phyloP scores from a whole-genome alignment of 2,113 vertebrate species.

The Callionymus lyra region DNA sequence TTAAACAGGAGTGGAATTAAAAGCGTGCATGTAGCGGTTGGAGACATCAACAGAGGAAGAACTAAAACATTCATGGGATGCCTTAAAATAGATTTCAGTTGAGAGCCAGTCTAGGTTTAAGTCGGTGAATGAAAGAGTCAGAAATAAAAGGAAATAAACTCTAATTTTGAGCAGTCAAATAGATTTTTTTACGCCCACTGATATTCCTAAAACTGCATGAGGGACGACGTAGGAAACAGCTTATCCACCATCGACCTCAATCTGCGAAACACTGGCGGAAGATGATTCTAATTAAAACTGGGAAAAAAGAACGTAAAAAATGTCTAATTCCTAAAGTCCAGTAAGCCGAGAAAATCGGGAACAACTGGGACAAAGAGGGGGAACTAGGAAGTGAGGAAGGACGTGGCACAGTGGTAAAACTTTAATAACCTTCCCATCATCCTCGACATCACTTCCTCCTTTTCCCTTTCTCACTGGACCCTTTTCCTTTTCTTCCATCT shows the following conservation, averaged over 20 bases:
- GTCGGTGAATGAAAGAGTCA: too few species aligned
- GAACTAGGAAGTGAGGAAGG: conserved; percentile 5
- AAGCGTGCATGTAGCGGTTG: conserved; percentile 7
- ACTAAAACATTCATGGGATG: conserved; percentile 3
- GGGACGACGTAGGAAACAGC: neutral
- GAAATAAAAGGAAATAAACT: too few species aligned
- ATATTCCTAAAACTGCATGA: neutral
- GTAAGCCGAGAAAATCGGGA: too few species aligned
- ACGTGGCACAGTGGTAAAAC: conserved; percentile 39
- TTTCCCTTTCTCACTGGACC: conserved; percentile 2
- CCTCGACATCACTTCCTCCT: conserved; percentile 34
- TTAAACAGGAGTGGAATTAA: conserved; percentile 2
- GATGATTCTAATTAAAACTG: too few species aligned
- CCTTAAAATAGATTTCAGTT: neutral
- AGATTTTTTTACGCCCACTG: too few species aligned
- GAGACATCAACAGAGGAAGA: conserved; percentile 1
- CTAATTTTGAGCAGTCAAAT: too few species aligned
- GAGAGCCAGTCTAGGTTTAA: too few species aligned
- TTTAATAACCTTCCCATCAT: conserved; percentile 40
- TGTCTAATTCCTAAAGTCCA: too few species aligned
- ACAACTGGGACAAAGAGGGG: conserved; percentile 1
- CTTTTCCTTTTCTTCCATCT: neutral
- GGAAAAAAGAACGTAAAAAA: too few species aligned
- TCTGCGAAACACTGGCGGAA: too few species aligned
- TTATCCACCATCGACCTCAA: too few species aligned